phyloP scores from a whole-genome alignment of 2,888 invertebrate genomes.

The Rutpela maculata region DNA sequence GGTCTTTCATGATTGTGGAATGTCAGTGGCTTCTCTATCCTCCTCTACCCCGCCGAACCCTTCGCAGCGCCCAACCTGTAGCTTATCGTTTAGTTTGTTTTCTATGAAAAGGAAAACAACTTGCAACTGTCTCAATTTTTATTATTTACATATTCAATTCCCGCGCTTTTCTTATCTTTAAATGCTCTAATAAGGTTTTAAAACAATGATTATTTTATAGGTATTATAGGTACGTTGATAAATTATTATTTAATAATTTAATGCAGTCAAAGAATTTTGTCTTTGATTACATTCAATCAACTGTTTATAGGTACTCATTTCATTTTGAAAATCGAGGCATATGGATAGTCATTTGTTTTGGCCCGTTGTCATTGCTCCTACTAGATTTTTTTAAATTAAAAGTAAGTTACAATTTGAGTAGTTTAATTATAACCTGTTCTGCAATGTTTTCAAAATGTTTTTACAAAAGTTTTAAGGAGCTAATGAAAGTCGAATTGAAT shows the following conservation, averaged over 20 bases:
- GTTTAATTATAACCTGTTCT: neutral
- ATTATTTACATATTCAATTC: neutral
- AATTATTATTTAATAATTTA: no score
- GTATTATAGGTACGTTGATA: no score
- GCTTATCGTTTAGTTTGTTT: slow-evolving; percentile 18
- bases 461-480: slow-evolving; percentile 50
- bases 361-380: neutral
- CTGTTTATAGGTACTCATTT: no score
- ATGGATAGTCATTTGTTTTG: slow-evolving; percentile 8
- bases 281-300: no score
- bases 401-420: neutral
- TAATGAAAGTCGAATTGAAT: slow-evolving; percentile 64
- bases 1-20: slow-evolving; percentile 51
- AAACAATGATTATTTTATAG: no score
- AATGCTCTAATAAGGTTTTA: no score
- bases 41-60: slow-evolving; percentile 40
- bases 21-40: slow-evolving; percentile 46
- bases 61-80: slow-evolving; percentile 29
- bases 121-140: neutral
- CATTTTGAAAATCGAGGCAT: slow-evolving; percentile 13
- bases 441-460: slow-evolving; percentile 17
- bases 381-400: slow-evolving; percentile 9
- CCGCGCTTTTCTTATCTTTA: slow-evolving; percentile 4
- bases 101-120: neutral
- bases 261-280: no score